These are phyloP conservation scores for Tetragonisca angustula DNA, from an alignment of 2,888 invertebrate genomes.

Conservation along the genomic window DNA sequence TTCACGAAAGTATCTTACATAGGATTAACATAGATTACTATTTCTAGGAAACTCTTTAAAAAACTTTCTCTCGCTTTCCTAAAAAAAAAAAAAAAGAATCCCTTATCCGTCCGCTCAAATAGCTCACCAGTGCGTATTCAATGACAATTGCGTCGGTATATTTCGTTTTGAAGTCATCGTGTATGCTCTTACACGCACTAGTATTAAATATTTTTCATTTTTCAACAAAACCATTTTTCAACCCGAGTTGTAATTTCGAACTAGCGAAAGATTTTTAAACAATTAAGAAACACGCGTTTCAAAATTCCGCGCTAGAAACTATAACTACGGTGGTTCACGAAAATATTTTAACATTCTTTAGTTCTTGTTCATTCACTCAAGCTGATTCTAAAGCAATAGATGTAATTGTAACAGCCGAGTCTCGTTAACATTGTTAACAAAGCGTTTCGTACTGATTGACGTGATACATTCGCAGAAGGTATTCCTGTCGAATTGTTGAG, in stretches of 20 bases:
- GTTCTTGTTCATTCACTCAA: no score
- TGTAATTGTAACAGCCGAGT: not conserved
- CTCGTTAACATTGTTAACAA: not conserved
- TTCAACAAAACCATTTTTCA: not conserved
- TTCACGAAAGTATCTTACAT: slow-evolving; percentile 65
- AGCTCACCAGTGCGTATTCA: slow-evolving; percentile 15
- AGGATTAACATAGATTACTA: slow-evolving; percentile 51
- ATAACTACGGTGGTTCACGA: not conserved
- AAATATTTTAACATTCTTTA: not conserved
- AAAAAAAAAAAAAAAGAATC: slow-evolving; percentile 58
- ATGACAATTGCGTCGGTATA: not conserved
- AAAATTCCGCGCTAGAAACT: not conserved
- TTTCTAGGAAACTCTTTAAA: slow-evolving; percentile 45
- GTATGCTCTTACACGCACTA: not conserved
- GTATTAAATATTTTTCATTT: not conserved
- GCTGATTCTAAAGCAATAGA: no score
- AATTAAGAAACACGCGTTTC: not conserved
- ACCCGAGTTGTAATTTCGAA: no score
- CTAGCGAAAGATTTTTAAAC: not conserved
- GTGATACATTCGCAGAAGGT: not conserved
- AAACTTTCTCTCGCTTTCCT: slow-evolving; percentile 68
- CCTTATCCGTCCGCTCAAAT: slow-evolving; percentile 73
- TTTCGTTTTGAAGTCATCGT: slow-evolving; percentile 2
- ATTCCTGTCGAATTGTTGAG: not conserved
- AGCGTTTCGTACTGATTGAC: not conserved